phyloP scores from a whole-genome alignment of 2,797 vertebrate genomes.

The Oryzias dopingdopingensis region DNA sequence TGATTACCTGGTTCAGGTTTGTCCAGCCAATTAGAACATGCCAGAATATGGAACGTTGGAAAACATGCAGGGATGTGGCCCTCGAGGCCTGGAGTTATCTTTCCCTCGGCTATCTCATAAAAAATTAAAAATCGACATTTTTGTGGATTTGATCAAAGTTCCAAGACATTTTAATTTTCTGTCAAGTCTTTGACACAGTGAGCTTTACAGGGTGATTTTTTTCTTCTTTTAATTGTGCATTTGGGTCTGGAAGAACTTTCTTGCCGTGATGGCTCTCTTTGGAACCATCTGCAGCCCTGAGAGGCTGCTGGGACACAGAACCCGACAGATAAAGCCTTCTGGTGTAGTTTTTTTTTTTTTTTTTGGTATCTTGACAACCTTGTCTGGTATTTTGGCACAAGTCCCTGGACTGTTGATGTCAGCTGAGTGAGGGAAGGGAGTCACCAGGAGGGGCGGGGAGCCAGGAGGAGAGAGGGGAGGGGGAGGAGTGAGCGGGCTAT shows the following conservation, averaged over 20 bases:
- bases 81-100: too few relatives aligned
- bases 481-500: constrained; percentile 74
- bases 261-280: constrained; percentile 1
- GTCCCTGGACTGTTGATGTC: constrained; percentile 81
- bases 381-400: constrained; percentile 79
- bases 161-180: too few relatives aligned
- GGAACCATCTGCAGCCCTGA: constrained; percentile 33
- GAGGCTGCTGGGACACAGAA: constrained; percentile 39
- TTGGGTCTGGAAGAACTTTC: constrained; percentile 13
- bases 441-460: constrained; percentile 11
- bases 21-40: too few relatives aligned
- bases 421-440: constrained; percentile 68
- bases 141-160: too few relatives aligned
- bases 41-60: too few relatives aligned
- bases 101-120: too few relatives aligned
- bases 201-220: constrained; percentile 8
- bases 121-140: too few relatives aligned
- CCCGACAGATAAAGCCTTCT: constrained; percentile 44
- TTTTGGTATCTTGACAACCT: constrained; percentile 73
- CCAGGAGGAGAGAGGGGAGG: constrained; percentile 40
- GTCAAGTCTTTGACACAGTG: constrained; percentile 31
- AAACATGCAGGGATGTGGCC: too few relatives aligned
- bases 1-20: too few relatives aligned
- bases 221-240: not conserved
- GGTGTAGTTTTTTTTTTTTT: constrained; percentile 51